Evolutionary conservation across 1,140 invertebrate species (phyloP), one percentile per base, ranked within the genome.

Genomic region (Drosophila persimilis): DNA sequence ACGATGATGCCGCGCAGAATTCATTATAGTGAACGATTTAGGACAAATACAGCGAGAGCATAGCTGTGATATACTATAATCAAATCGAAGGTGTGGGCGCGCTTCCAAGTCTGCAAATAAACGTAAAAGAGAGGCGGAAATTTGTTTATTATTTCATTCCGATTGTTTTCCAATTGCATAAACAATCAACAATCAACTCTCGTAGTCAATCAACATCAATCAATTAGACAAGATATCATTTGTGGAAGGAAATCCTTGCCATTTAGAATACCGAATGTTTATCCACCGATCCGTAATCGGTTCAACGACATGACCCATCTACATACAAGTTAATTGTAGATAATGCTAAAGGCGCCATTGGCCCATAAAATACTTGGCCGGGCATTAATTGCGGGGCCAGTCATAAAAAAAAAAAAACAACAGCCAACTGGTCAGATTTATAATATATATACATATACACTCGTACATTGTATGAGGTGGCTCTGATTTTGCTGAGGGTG

Each of bases 1-100:
- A 78, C 90, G 90, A 91, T 91, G 86, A 85, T 91, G 90, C 71
- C 89, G 78, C 77, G 89, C 83, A 45, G 89, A 90, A 90, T 90
- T 91, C 90, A 91, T 91, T 80, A 90, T 91, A 90, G 72, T 75
- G 35, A 73, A 83, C 59, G 47, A 77, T 88, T 83, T 84, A 89
- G 29, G 53, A 63, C 84, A 58, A 86, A 88, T 64, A 76, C 79
- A 83, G 66, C 67, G 63, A 46, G 54, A 51, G 79, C 83, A 88
- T 88, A 88, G 51, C 56, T 60, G 39, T 69, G 73, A 13, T 39
- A 13, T 35, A 17, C 48, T 39, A 50, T 46, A 53, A 48, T 56
- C 52, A 29, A 69, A 56, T 67, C 29, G 50, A 31, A 44, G 39
- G 7, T 43, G 50, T 39, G 4, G 20, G 17, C 11, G 26, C 29